Evolutionary conservation across 1,140 invertebrate species (phyloP).

Genomic region (Phenacoccus solenopsis): DNA sequence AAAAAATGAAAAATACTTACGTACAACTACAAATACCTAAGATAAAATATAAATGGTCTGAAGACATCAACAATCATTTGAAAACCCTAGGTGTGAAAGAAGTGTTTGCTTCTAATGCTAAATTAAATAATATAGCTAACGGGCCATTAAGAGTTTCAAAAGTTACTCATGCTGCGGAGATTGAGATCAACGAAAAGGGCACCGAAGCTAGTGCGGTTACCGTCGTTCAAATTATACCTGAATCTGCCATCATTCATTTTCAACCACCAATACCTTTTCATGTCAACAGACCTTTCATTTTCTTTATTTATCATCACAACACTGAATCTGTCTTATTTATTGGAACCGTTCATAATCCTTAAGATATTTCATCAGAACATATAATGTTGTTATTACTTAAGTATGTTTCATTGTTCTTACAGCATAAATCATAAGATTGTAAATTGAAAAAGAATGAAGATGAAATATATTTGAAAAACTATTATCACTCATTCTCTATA

Average conservation of each 20-base stretch:
- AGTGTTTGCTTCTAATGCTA: background rate
- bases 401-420: no score
- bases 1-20: background rate
- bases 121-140: background rate
- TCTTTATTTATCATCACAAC: background rate
- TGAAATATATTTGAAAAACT: no score
- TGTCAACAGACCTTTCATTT: background rate
- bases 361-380: no score
- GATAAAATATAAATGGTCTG: background rate
- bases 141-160: background rate
- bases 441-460: no score
- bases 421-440: no score
- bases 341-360: background rate
- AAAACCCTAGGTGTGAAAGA: background rate
- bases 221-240: background rate
- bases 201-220: background rate
- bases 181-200: background rate
- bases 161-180: background rate
- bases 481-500: no score
- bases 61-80: background rate
- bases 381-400: no score
- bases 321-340: background rate
- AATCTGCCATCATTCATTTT: background rate
- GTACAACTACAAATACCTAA: background rate
- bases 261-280: background rate